Percentiles rank a stretch among this genome's conserved stretches.
These are phyloP conservation scores for Camelus dromedarius DNA, from an alignment of 2,113 vertebrate species.

Conservation along the genomic window DNA sequence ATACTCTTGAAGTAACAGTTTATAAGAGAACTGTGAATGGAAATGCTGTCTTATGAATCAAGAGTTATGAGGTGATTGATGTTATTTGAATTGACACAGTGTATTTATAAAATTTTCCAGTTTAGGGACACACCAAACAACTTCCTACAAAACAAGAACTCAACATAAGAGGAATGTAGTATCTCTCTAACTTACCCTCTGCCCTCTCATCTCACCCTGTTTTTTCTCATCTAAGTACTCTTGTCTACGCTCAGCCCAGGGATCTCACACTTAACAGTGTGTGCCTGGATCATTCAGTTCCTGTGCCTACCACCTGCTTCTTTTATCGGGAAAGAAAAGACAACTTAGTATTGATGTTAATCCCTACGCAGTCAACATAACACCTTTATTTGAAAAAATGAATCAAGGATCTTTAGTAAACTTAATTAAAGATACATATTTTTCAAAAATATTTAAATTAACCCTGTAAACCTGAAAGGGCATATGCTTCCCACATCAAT, in stretches of 20 bases:
- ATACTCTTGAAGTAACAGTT: not conserved
- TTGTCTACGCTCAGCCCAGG: not conserved
- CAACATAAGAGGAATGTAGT: not conserved
- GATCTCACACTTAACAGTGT: not conserved
- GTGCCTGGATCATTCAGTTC: not conserved
- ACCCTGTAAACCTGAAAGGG: not conserved
- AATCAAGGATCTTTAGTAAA: not conserved
- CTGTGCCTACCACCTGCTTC: not conserved
- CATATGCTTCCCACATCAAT: not conserved
- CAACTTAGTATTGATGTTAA: not conserved
- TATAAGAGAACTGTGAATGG: not conserved
- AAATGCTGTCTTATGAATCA: not conserved
- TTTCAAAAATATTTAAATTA: not conserved
- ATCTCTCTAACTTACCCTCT: not conserved
- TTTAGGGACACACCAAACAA: not conserved
- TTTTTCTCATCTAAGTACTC: not conserved
- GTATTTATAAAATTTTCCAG: not conserved
- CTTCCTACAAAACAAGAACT: not conserved
- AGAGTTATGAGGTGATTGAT: not conserved
- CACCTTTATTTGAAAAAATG: not conserved
- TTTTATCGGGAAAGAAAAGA: not conserved
- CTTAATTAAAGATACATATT: not conserved
- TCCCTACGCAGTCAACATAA: not conserved
- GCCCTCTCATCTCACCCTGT: not conserved
- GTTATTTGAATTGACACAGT: not conserved